Conservation (phyloP, 2,113 vertebrate genomes). For the Lucifuga dentata region DNA sequence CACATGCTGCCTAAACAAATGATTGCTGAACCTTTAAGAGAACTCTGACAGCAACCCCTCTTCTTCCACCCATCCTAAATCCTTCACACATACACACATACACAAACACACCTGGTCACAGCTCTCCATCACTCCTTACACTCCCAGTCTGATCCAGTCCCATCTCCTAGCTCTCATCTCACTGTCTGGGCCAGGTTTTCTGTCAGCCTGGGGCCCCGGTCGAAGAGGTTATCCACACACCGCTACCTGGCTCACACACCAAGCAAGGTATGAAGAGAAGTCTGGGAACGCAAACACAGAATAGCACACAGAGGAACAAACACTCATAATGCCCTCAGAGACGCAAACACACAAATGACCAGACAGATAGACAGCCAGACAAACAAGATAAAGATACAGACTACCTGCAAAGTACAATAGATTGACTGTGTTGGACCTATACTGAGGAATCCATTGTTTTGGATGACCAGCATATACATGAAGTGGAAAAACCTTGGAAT, state of each 20-base stretch:
- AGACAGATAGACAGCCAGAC: neutral
- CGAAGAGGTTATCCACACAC: conserved; percentile 56
- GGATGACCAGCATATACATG: conserved; percentile 32
- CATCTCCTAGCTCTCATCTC: conserved; percentile 52
- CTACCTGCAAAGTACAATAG: conserved; percentile 56
- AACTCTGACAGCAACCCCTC: conserved; percentile 53
- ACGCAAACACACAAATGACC: conserved; percentile 33
- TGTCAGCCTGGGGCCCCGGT: conserved; percentile 53
- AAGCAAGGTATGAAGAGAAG: conserved; percentile 22
- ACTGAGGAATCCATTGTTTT: conserved; percentile 44
- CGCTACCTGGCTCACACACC: conserved; percentile 46
- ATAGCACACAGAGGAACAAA: conserved; percentile 27
- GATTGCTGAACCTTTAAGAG: conserved; percentile 58
- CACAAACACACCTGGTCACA: conserved; percentile 50
- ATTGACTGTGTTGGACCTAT: conserved; percentile 54
- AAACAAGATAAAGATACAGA: neutral
- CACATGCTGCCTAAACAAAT: conserved; percentile 61
- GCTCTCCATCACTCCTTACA: conserved; percentile 56
- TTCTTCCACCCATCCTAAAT: conserved; percentile 59
- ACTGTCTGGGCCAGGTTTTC: conserved; percentile 54
- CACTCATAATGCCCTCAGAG: conserved; percentile 35
- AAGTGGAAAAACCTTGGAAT: conserved; percentile 46
- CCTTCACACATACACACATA: conserved; percentile 39
- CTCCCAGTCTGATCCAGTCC: conserved; percentile 55
- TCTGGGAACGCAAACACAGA: conserved; percentile 14